These are phyloP conservation scores for Chesias legatella DNA, from an alignment of 2,888 invertebrate genomes.

Conservation along the genomic window DNA sequence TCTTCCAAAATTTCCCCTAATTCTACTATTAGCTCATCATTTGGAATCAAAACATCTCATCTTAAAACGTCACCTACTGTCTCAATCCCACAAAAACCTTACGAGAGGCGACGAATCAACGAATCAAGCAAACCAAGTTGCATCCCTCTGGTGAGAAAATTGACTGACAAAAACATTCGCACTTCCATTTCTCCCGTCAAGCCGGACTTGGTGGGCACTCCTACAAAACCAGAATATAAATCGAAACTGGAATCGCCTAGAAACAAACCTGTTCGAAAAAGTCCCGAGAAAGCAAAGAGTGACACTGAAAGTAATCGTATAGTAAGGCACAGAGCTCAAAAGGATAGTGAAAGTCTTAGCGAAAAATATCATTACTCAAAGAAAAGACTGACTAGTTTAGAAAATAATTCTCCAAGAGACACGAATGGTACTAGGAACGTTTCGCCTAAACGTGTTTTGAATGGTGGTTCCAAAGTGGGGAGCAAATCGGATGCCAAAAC, in stretches of 20 bases:
- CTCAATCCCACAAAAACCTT: conserved; percentile 45
- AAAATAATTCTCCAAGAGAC: conserved; percentile 68
- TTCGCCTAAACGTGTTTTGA: conserved; percentile 59
- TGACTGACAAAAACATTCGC: conserved; percentile 50
- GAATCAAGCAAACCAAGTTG: conserved; percentile 64
- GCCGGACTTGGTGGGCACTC: conserved; percentile 50
- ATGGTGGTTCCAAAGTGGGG: conserved; percentile 46
- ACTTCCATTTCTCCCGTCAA: conserved; percentile 62
- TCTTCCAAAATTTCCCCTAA: conserved; percentile 74
- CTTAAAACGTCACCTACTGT: conserved; percentile 49
- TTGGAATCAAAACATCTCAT: conserved; percentile 57
- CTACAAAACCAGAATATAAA: conserved; percentile 51
- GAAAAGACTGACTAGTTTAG: conserved; percentile 81
- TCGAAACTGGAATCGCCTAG: conserved; percentile 53
- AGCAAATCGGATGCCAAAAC: conserved; percentile 48
- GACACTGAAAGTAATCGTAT: conserved; percentile 65
- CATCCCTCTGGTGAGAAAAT: conserved; percentile 69
- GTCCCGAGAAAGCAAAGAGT: conserved; percentile 68
- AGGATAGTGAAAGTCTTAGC: conserved; percentile 71
- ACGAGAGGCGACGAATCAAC: conserved; percentile 60
- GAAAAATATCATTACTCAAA: conserved; percentile 78
- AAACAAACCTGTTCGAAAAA: conserved; percentile 50
- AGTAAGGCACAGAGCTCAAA: conserved; percentile 75
- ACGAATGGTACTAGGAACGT: conserved; percentile 58
- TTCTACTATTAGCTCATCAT: conserved; percentile 60